Percentiles rank a stretch among this genome's conserved stretches.
Evolutionary conservation across 2,113 vertebrate species (phyloP).

Genomic region (Micromys minutus): DNA sequence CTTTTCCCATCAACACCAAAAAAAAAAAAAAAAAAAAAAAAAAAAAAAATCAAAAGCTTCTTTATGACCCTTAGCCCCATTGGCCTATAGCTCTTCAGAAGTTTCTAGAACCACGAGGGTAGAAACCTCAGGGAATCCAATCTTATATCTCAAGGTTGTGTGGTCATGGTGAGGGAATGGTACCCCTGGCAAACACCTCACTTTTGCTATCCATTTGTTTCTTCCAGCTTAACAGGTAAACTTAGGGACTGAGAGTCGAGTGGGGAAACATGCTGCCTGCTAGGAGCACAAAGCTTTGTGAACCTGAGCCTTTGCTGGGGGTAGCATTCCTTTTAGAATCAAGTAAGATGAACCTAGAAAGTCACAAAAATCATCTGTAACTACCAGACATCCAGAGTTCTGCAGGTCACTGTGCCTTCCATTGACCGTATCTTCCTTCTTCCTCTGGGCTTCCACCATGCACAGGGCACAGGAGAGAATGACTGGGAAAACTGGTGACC

Average conservation of each 20-base stretch:
- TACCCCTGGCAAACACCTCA: not conserved
- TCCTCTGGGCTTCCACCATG: not conserved
- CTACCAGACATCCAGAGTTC: not conserved
- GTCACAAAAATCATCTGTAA: not conserved
- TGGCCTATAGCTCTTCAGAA: not conserved
- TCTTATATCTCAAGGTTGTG: conserved; percentile 52
- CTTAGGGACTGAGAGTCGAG: conserved; percentile 29
- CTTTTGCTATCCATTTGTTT: conserved; percentile 60
- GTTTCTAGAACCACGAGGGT: conserved; percentile 37
- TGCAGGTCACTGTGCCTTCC: not conserved
- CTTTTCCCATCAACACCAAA: not conserved
- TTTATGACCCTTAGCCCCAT: not conserved
- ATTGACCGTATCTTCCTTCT: not conserved
- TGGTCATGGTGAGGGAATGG: not conserved
- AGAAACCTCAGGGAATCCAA: conserved; percentile 52
- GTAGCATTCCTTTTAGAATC: conserved; percentile 36
- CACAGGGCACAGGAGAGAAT: not conserved
- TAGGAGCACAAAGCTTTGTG: not conserved
- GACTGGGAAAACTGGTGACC: not conserved
- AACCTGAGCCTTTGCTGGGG: conserved; percentile 23
- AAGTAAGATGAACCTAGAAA: conserved; percentile 24
- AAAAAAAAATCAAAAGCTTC: not conserved
- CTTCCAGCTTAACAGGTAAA: conserved; percentile 53
- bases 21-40: no score
- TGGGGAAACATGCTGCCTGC: not conserved